Conservation (phyloP, 2,113 vertebrate species). For the Aleadryas rufinucha region DNA sequence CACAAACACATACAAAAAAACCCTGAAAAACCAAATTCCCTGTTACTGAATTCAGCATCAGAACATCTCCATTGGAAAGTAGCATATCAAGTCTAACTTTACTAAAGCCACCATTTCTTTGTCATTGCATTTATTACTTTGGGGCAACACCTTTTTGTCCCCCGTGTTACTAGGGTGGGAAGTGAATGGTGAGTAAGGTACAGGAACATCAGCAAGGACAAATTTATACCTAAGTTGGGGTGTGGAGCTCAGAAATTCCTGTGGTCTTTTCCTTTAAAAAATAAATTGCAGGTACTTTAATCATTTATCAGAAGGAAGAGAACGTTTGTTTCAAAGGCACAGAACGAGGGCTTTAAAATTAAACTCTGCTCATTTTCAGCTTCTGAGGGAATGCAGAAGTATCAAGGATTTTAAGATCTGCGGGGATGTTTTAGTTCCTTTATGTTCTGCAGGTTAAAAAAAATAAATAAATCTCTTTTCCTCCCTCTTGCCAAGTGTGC, state of each 20-base stretch:
- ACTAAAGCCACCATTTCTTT: constrained; percentile 44
- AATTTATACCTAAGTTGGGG: neutral
- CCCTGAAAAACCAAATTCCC: neutral
- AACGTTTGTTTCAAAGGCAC: constrained; percentile 28
- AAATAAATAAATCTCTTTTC: neutral
- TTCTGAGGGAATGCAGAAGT: neutral
- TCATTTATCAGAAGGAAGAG: constrained; percentile 30
- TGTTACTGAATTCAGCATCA: constrained; percentile 34
- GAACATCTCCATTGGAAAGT: constrained; percentile 24
- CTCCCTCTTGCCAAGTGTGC: neutral
- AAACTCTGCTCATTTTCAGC: neutral
- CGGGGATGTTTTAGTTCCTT: constrained; percentile 20
- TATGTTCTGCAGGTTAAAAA: neutral
- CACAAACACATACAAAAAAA: neutral
- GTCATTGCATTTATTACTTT: neutral
- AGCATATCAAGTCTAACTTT: neutral
- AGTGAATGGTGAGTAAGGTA: neutral
- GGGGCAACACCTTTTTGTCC: neutral
- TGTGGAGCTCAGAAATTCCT: neutral
- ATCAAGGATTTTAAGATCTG: constrained; percentile 31
- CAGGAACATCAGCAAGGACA: neutral
- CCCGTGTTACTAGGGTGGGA: neutral
- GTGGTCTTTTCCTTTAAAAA: constrained; percentile 46
- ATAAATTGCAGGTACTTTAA: constrained; percentile 23
- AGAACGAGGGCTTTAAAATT: constrained; percentile 44